phyloP scores from a whole-genome alignment of 2,113 vertebrate genomes.

The Mus musculus region DNA sequence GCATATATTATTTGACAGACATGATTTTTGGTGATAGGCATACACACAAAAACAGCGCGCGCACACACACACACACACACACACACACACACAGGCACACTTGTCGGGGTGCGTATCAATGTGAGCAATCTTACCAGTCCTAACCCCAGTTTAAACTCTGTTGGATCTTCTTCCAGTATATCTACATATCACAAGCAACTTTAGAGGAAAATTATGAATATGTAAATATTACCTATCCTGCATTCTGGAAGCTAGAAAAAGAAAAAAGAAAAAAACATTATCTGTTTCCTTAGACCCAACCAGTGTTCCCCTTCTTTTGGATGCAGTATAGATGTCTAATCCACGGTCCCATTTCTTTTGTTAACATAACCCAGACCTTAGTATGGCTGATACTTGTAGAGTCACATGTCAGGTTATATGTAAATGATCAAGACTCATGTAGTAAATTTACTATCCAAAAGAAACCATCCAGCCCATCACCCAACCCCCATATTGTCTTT shows the following conservation, averaged over 20 bases:
- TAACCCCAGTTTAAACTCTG: constrained; percentile 23
- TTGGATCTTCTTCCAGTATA: background rate
- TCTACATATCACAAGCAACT: background rate
- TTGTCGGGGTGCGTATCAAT: background rate
- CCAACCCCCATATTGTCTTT: background rate
- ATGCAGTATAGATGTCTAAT: background rate
- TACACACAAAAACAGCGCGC: background rate
- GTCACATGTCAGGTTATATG: background rate
- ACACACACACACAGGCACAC: too few species aligned
- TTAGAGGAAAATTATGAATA: background rate
- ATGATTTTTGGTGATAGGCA: background rate
- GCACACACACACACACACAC: too few species aligned
- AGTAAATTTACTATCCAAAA: background rate
- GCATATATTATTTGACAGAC: background rate
- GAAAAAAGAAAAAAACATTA: background rate
- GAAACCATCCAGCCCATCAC: background rate
- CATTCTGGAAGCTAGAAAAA: background rate
- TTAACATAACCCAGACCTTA: background rate
- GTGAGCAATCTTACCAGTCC: background rate
- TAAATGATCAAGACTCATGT: background rate
- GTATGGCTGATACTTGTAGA: background rate
- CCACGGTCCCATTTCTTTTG: background rate
- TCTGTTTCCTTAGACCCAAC: background rate
- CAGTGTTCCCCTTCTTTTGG: background rate
- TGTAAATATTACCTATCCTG: background rate